Evolutionary conservation across 2,797 vertebrate species (phyloP).

Genomic region (Fundulus diaphanus): DNA sequence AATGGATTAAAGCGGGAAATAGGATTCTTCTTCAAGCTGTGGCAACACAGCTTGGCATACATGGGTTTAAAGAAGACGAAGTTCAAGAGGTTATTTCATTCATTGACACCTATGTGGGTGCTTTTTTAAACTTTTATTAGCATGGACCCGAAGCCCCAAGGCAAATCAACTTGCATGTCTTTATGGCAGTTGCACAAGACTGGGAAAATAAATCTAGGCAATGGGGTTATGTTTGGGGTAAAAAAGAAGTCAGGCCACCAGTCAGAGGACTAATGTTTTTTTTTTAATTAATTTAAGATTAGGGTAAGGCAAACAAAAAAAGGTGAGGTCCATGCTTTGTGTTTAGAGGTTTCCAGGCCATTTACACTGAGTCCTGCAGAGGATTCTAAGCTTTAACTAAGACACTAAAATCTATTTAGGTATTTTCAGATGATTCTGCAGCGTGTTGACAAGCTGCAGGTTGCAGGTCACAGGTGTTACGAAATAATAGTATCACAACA

Average conservation of each 20-base stretch:
- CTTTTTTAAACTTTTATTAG: not conserved
- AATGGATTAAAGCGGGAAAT: slow-evolving; percentile 40
- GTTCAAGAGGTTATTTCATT: slow-evolving; percentile 13
- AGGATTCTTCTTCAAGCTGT: slow-evolving; percentile 42
- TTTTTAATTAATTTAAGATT: not conserved
- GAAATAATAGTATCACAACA: not conserved
- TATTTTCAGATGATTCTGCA: slow-evolving; percentile 17
- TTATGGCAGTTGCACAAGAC: not conserved
- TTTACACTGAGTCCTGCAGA: slow-evolving; percentile 26
- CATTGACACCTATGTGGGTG: slow-evolving; percentile 8
- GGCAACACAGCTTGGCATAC: slow-evolving; percentile 34
- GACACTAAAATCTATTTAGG: slow-evolving; percentile 7
- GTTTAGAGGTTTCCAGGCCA: not conserved
- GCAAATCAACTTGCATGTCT: not conserved
- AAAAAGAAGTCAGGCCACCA: not conserved
- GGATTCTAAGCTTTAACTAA: slow-evolving; percentile 26
- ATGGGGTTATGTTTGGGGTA: not conserved
- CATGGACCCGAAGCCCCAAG: not conserved
- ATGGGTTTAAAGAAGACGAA: slow-evolving; percentile 29
- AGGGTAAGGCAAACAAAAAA: not conserved
- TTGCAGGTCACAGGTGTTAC: slow-evolving; percentile 28
- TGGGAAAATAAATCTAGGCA: not conserved
- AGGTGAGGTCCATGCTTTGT: not conserved
- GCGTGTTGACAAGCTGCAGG: slow-evolving; percentile 19
- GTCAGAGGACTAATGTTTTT: not conserved